A percentile compares a stretch with the other conserved stretches of the same genome.
phyloP scores from a whole-genome alignment of 2,113 vertebrate species.

The Platysternon megacephalum region DNA sequence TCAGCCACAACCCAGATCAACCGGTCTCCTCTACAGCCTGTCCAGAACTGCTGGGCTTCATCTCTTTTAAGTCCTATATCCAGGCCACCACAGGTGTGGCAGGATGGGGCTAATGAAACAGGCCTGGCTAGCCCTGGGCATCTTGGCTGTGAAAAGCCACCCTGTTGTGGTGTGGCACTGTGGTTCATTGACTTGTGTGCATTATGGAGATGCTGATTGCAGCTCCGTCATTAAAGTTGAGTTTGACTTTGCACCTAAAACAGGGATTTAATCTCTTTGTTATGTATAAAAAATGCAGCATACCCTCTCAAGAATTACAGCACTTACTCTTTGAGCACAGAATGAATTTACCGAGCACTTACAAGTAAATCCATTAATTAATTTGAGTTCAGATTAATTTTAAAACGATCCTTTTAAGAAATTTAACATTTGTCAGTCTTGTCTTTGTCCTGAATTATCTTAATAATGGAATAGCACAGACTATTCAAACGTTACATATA shows the following conservation, averaged over 20 bases:
- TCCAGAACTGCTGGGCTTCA: neutral
- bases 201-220: neutral
- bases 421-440: slow-evolving; percentile 34
- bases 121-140: neutral
- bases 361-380: slow-evolving; percentile 54
- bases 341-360: slow-evolving; percentile 46
- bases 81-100: neutral
- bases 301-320: neutral
- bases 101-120: neutral
- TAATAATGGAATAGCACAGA: slow-evolving; percentile 27
- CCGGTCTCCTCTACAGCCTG: neutral
- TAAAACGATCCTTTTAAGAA: neutral
- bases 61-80: neutral
- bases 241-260: neutral
- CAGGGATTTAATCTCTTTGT: neutral
- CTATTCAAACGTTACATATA: slow-evolving; percentile 18
- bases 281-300: neutral
- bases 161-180: neutral
- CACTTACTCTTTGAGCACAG: neutral
- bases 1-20: neutral
- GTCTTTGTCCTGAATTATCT: slow-evolving; percentile 55
- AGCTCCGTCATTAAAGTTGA: neutral
- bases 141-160: neutral
- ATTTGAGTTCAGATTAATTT: slow-evolving; percentile 44
- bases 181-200: fast-evolving